Evolutionary conservation across 2,888 invertebrate genomes (phyloP).

Genomic region (Allophyes oxyacanthae): DNA sequence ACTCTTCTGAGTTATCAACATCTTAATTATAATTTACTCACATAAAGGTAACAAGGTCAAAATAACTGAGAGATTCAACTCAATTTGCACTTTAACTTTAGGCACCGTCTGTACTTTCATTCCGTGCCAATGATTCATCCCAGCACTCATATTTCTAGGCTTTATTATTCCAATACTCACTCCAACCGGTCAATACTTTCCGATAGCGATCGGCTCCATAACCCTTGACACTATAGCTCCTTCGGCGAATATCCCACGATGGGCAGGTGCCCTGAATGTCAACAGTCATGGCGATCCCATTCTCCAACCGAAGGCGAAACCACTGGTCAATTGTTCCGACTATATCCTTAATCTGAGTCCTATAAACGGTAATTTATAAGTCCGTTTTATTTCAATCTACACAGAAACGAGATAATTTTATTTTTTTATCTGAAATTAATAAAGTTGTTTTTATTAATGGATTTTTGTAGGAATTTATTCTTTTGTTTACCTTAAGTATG

Average conservation of each 20-base stretch:
- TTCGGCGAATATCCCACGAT: slow-evolving; percentile 47
- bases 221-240: slow-evolving; percentile 41
- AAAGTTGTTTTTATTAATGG: slow-evolving; percentile 22
- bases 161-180: slow-evolving; percentile 11
- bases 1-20: too few species aligned
- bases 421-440: slow-evolving; percentile 7
- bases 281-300: slow-evolving; percentile 60
- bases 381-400: slow-evolving; percentile 2
- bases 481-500: too few species aligned
- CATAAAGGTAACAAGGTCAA: too few species aligned
- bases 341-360: slow-evolving; percentile 28
- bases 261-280: slow-evolving; percentile 58
- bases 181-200: slow-evolving; percentile 6
- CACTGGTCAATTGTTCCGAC: slow-evolving; percentile 37
- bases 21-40: too few species aligned
- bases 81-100: too few species aligned
- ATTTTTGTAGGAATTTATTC: too few species aligned
- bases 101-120: not conserved
- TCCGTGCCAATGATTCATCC: slow-evolving; percentile 5
- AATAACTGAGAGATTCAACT: too few species aligned
- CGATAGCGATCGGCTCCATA: slow-evolving; percentile 23
- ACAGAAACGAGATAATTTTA: slow-evolving; percentile 7
- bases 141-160: not conserved
- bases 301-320: slow-evolving; percentile 37
- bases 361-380: slow-evolving; percentile 20